These are phyloP conservation scores for Chymomyza fuscimana DNA, from an alignment of 2,888 invertebrate species.

Conservation along the genomic window DNA sequence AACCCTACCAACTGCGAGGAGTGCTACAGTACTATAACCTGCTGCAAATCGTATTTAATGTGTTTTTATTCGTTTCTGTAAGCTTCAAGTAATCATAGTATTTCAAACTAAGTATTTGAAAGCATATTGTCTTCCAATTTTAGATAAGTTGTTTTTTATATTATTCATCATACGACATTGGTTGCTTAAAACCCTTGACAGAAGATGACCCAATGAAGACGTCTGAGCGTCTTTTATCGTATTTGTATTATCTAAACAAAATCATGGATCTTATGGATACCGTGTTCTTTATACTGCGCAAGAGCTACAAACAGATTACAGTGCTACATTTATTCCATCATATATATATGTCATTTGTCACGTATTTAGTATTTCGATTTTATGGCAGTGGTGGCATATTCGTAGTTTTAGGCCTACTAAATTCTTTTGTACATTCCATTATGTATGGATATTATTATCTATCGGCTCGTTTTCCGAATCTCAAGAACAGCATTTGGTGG, in stretches of 20 bases:
- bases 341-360: slow-evolving; percentile 62
- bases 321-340: slow-evolving; percentile 26
- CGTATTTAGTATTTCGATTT: slow-evolving; percentile 83
- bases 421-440: slow-evolving; percentile 86
- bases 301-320: slow-evolving; percentile 63
- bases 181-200: neutral
- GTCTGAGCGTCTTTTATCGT: slow-evolving; percentile 58
- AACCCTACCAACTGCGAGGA: slow-evolving; percentile 86
- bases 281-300: slow-evolving; percentile 83
- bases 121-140: neutral
- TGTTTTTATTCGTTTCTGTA: slow-evolving; percentile 81
- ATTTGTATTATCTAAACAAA: slow-evolving; percentile 84
- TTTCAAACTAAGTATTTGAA: neutral
- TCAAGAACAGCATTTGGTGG: slow-evolving; percentile 87
- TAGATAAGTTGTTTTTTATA: neutral
- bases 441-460: slow-evolving; percentile 90
- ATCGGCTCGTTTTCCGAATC: slow-evolving; percentile 85
- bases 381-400: slow-evolving; percentile 84
- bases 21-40: slow-evolving; percentile 89
- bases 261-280: slow-evolving; percentile 85
- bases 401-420: slow-evolving; percentile 84
- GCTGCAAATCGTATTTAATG: slow-evolving; percentile 90
- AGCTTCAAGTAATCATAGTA: slow-evolving; percentile 25
- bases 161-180: neutral
- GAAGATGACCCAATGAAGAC: neutral